A percentile compares a stretch with the other conserved stretches of the same genome.
These are phyloP conservation scores for Hormiphora californensis DNA, from an alignment of 37 sponge, comb jelly and placozoan genomes.

Conservation along the genomic window DNA sequence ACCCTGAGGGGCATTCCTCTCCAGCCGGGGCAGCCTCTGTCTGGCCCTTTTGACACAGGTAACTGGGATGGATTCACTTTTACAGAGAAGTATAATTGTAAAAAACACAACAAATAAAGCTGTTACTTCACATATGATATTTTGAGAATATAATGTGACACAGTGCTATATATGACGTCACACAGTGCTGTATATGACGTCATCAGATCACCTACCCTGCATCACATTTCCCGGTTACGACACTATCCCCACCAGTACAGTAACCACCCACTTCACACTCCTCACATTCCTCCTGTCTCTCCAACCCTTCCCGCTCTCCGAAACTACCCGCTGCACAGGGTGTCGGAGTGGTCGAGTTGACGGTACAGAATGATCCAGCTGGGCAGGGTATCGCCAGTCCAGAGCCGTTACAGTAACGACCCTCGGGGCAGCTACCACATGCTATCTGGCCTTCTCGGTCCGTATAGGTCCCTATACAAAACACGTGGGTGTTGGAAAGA, in stretches of 20 bases:
- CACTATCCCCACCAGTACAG: constrained; percentile 9
- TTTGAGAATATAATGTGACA: neutral
- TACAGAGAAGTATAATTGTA: neutral
- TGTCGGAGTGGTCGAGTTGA: neutral
- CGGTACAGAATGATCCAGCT: constrained; percentile 44
- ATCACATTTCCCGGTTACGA: neutral
- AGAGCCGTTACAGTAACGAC: constrained; percentile 42
- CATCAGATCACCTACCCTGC: constrained; percentile 5
- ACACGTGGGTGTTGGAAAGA: too few species aligned
- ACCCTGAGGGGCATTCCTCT: constrained; percentile 23
- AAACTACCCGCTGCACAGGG: constrained; percentile 48
- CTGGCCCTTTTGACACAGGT: constrained; percentile 14
- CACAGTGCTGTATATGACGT: neutral
- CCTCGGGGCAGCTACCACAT: constrained; percentile 42
- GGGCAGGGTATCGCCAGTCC: constrained; percentile 22
- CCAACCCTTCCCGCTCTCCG: neutral
- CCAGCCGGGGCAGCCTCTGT: neutral
- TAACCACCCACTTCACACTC: constrained; percentile 2
- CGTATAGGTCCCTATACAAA: neutral
- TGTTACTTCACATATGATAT: neutral
- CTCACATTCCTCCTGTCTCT: constrained; percentile 16
- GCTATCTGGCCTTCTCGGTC: neutral
- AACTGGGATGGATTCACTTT: neutral
- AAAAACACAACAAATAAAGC: neutral
- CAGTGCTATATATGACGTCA: neutral